Evolutionary conservation across 2,797 vertebrate genomes (phyloP).

Genomic region (Takifugu rubripes): DNA sequence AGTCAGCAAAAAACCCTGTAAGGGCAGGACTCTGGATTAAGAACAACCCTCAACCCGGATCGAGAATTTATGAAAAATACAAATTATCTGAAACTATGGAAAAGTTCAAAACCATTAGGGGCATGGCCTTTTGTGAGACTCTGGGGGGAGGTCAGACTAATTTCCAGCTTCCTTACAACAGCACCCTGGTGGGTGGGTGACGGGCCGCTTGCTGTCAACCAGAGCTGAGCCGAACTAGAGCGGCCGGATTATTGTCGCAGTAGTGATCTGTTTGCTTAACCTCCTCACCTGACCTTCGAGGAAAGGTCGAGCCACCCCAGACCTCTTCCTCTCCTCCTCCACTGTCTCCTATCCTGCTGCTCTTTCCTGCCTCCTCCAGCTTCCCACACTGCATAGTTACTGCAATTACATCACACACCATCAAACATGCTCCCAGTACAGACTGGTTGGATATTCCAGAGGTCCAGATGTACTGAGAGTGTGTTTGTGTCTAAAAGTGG

Average conservation of each 20-base stretch:
- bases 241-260: conserved; percentile 58
- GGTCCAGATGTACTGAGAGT: conserved; percentile 36
- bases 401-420: conserved; percentile 71
- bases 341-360: conserved; percentile 27
- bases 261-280: conserved; percentile 77
- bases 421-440: conserved; percentile 58
- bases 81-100: too few relatives aligned
- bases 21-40: too few relatives aligned
- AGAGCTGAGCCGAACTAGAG: too few relatives aligned
- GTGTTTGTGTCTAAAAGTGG: conserved; percentile 6
- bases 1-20: too few relatives aligned
- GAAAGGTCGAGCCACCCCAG: conserved; percentile 44
- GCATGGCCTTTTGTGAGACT: too few relatives aligned
- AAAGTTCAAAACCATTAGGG: too few relatives aligned
- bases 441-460: conserved; percentile 22
- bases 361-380: conserved; percentile 13
- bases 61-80: too few relatives aligned
- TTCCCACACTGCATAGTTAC: conserved; percentile 65
- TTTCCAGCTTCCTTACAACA: too few relatives aligned
- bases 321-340: conserved; percentile 3
- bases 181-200: too few relatives aligned
- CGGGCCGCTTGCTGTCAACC: too few relatives aligned
- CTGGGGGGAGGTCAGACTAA: too few relatives aligned
- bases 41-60: too few relatives aligned
- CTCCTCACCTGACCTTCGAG: conserved; percentile 53